Evolutionary conservation across 2,888 invertebrate genomes (phyloP).

Genomic region (Rutpela maculata): DNA sequence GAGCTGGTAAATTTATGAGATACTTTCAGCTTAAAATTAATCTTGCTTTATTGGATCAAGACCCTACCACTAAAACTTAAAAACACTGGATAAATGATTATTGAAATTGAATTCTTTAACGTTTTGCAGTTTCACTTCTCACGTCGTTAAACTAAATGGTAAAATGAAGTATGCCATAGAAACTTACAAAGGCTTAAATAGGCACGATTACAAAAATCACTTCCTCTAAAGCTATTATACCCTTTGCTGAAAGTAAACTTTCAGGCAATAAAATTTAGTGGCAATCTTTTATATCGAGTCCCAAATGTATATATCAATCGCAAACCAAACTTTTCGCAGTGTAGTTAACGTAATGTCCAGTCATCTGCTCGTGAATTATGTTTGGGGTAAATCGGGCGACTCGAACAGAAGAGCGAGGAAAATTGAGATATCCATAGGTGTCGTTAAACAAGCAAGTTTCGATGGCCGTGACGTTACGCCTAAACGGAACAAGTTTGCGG

Average conservation of each 20-base stretch:
- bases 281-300: slow-evolving; percentile 1
- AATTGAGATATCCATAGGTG: slow-evolving; percentile 43
- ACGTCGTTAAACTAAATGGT: background rate
- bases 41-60: background rate
- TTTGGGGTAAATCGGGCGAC: slow-evolving; percentile 13
- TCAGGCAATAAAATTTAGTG: slow-evolving; percentile 4
- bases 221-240: background rate
- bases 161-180: background rate
- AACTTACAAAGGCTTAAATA: background rate
- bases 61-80: background rate
- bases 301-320: slow-evolving; percentile 18
- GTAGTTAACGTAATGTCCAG: slow-evolving; percentile 32
- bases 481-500: slow-evolving; percentile 49
- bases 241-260: background rate
- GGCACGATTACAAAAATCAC: background rate
- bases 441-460: slow-evolving; percentile 49
- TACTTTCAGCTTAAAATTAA: background rate
- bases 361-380: slow-evolving; percentile 20
- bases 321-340: slow-evolving; percentile 20
- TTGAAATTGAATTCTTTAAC: background rate
- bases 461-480: slow-evolving; percentile 38
- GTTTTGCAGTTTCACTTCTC: background rate
- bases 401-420: slow-evolving; percentile 2
- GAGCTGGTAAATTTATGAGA: too few species aligned
- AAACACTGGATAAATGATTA: background rate